A percentile compares a stretch with the other conserved stretches of the same genome.
phyloP scores from a whole-genome alignment of 2,113 vertebrate species.

The Notarius quadriscutis region DNA sequence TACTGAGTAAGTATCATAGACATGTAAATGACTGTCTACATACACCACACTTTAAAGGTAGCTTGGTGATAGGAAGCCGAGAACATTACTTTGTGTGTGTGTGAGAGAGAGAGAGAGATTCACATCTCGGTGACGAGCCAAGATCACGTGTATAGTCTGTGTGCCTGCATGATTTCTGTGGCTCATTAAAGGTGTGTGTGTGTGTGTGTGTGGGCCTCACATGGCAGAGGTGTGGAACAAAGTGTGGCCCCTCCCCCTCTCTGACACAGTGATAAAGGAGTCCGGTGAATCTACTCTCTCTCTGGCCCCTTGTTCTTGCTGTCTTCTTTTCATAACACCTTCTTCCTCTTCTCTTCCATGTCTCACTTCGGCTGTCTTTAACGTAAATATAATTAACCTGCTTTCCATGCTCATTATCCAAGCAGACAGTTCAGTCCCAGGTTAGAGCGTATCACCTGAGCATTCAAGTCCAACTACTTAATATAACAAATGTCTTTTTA shows the following conservation, averaged over 20 bases:
- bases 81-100: not conserved
- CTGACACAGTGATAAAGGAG: slow-evolving; percentile 46
- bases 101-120: not conserved
- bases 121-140: slow-evolving; percentile 9
- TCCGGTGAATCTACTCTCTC: slow-evolving; percentile 2
- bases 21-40: not conserved
- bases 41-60: no score
- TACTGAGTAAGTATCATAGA: not conserved
- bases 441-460: slow-evolving; percentile 27
- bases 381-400: slow-evolving; percentile 37
- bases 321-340: slow-evolving; percentile 11
- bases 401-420: slow-evolving; percentile 34
- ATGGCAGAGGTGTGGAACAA: slow-evolving; percentile 32
- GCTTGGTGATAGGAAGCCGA: not conserved
- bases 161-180: slow-evolving; percentile 35
- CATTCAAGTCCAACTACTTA: slow-evolving; percentile 20
- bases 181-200: slow-evolving; percentile 42
- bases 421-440: slow-evolving; percentile 36
- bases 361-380: slow-evolving; percentile 13
- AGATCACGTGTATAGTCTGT: slow-evolving; percentile 26
- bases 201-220: slow-evolving; percentile 26
- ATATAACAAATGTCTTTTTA: not conserved
- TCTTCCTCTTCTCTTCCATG: not conserved
- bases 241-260: slow-evolving; percentile 38
- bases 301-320: slow-evolving; percentile 4